Conservation (phyloP, 2,888 invertebrate genomes). For the Melitaea athalia region DNA sequence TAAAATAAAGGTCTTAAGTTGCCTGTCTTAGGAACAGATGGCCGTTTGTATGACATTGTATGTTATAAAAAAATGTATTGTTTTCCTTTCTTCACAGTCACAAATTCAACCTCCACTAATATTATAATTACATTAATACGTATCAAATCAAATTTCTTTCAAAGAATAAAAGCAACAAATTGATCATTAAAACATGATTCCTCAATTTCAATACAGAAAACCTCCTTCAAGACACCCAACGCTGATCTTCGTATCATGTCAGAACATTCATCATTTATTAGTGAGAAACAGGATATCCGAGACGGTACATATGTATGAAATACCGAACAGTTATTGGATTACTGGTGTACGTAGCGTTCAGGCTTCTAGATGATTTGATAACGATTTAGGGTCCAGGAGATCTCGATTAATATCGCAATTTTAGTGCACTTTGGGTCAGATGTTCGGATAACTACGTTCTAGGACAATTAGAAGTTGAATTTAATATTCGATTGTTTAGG, state of each 20-base stretch:
- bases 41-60: too few relatives aligned
- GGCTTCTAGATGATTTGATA: slow-evolving; percentile 28
- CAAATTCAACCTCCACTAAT: too few relatives aligned
- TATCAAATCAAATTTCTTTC: not conserved
- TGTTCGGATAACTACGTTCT: not conserved
- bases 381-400: slow-evolving; percentile 10
- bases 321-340: slow-evolving; percentile 19
- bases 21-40: too few relatives aligned
- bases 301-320: slow-evolving; percentile 10
- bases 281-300: slow-evolving; percentile 4
- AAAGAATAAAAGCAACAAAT: not conserved
- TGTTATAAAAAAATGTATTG: too few relatives aligned
- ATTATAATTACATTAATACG: not conserved
- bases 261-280: slow-evolving; percentile 1
- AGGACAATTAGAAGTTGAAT: too few relatives aligned
- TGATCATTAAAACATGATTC: not conserved
- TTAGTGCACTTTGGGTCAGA: slow-evolving; percentile 11
- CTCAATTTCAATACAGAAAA: not conserved
- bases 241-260: not conserved
- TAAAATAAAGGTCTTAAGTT: too few relatives aligned
- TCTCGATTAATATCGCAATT: slow-evolving; percentile 14
- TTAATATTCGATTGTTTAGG: too few relatives aligned
- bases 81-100: too few relatives aligned
- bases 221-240: not conserved
- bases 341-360: slow-evolving; percentile 8